phyloP scores from a whole-genome alignment of 1,140 invertebrate genomes.

The Drosophila lini region DNA sequence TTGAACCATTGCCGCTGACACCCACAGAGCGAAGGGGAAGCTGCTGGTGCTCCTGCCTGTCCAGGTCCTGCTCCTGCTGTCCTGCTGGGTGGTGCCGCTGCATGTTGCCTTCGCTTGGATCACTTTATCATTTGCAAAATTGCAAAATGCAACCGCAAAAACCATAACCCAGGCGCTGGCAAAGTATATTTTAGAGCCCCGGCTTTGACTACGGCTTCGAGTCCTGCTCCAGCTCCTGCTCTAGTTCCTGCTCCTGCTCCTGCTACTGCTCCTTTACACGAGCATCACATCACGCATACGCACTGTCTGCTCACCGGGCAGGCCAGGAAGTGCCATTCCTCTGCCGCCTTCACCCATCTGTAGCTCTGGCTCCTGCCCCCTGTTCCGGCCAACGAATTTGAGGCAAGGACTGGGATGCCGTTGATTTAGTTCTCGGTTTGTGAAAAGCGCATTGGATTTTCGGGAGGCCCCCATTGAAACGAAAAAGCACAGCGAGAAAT shows the following conservation, averaged over 20 bases:
- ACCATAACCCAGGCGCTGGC: slow-evolving; percentile 75
- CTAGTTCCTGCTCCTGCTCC: not conserved
- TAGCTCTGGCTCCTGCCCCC: not conserved
- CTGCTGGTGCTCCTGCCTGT: not conserved
- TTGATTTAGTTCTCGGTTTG: slow-evolving; percentile 72
- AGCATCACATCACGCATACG: slow-evolving; percentile 58
- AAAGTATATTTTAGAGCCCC: slow-evolving; percentile 72
- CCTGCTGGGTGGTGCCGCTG: slow-evolving; percentile 10
- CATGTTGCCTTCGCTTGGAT: slow-evolving; percentile 50
- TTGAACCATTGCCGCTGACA: slow-evolving; percentile 68
- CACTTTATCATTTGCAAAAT: slow-evolving; percentile 82
- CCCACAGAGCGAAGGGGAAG: slow-evolving; percentile 26
- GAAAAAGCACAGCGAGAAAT: slow-evolving; percentile 2
- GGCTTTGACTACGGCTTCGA: not conserved
- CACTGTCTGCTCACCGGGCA: slow-evolving; percentile 61
- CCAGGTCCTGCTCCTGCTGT: not conserved
- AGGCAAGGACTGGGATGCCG: slow-evolving; percentile 37
- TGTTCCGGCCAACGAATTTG: slow-evolving; percentile 26
- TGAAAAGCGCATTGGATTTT: slow-evolving; percentile 64
- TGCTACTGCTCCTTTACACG: not conserved
- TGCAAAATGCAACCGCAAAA: slow-evolving; percentile 80
- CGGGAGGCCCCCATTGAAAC: slow-evolving; percentile 16
- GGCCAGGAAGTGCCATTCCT: slow-evolving; percentile 42
- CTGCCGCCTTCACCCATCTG: not conserved
- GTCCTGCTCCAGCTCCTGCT: not conserved